phyloP scores from a whole-genome alignment of 2,888 invertebrate genomes.

The Lasioglossum marginatum region DNA sequence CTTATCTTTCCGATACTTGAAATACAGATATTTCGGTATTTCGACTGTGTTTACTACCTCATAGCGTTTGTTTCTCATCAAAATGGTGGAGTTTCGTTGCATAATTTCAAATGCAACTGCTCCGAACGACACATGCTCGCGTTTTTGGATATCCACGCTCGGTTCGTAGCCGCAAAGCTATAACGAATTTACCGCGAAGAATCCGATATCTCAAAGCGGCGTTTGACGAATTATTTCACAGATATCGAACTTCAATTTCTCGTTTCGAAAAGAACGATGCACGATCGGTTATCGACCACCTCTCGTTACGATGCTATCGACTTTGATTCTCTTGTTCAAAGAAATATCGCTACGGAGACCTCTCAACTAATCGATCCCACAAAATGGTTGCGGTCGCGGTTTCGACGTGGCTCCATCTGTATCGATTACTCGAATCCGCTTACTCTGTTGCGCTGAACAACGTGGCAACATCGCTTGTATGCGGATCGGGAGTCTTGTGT shows the following conservation, averaged over 20 bases:
- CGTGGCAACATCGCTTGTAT: too few relatives aligned
- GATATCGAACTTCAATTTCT: constrained; percentile 83
- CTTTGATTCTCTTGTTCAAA: constrained; percentile 59
- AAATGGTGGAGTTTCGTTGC: constrained; percentile 70
- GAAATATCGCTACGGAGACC: constrained; percentile 64
- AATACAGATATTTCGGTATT: constrained; percentile 37
- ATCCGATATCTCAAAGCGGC: constrained; percentile 75
- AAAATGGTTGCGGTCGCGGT: constrained; percentile 30
- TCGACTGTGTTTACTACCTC: constrained; percentile 38
- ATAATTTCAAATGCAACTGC: constrained; percentile 62
- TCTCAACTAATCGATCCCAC: constrained; percentile 65
- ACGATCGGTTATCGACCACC: constrained; percentile 78
- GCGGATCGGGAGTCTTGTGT: too few relatives aligned
- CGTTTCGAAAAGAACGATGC: constrained; percentile 78
- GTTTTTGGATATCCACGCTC: neutral
- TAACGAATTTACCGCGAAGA: constrained; percentile 77
- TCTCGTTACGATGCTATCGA: constrained; percentile 73
- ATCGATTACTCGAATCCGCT: constrained; percentile 28
- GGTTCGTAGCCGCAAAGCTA: constrained; percentile 44
- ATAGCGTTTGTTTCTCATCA: constrained; percentile 62
- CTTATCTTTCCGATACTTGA: constrained; percentile 38
- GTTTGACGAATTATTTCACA: constrained; percentile 79
- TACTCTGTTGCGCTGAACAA: too few relatives aligned
- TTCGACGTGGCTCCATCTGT: constrained; percentile 35
- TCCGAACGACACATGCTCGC: constrained; percentile 24